Evolutionary conservation across 2,888 invertebrate genomes (phyloP), one percentile per base, ranked within the genome.

Genomic region (Melanostoma scalare): DNA sequence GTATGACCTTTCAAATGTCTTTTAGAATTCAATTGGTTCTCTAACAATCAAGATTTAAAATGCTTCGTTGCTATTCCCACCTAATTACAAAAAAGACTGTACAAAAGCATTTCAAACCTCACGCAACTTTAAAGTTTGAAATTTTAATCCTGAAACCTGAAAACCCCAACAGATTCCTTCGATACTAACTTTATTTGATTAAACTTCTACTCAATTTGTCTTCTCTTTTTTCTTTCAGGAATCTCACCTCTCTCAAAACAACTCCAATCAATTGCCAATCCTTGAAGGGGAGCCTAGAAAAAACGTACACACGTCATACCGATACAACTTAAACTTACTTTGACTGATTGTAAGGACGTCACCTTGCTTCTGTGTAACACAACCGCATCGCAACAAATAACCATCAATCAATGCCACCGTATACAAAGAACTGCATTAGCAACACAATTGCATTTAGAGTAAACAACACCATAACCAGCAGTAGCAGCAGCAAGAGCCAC

Each of bases 391-490:
- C 68, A 40, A 68, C 74, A 80, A 85, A 72, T 76, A 79, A 80
- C 46, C 85, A 85, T 85, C 80, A 85, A 85, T 85, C 85, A 85
- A 85, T 85, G 85, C 85, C 85, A 85, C 86, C 86, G 85, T 85
- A 74, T 79, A 86, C 81, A 86, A 81, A 78, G 81, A 85, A 68
- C 76, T 85, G 82, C 81, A 63, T 63, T 50, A 85, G 76, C 79
- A 85, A 85, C 85, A 81, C 82, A 79, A 82, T 77, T 82, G 85
- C 85, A 86, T 86, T 86, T 79, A 74, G 68, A 81, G 85, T 81
- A 78, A 86, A 73, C 73, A 79, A 75, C 76, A 76, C 48, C 65
- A 73, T 71, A 60, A 69, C 67, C 48, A 71, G 4, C 58, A 72
- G 8, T n/a, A 77, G 10, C 69, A 44, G 4, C 36, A 67, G 53